phyloP scores from a whole-genome alignment of 2,113 vertebrate genomes.

The Rhea americana region DNA sequence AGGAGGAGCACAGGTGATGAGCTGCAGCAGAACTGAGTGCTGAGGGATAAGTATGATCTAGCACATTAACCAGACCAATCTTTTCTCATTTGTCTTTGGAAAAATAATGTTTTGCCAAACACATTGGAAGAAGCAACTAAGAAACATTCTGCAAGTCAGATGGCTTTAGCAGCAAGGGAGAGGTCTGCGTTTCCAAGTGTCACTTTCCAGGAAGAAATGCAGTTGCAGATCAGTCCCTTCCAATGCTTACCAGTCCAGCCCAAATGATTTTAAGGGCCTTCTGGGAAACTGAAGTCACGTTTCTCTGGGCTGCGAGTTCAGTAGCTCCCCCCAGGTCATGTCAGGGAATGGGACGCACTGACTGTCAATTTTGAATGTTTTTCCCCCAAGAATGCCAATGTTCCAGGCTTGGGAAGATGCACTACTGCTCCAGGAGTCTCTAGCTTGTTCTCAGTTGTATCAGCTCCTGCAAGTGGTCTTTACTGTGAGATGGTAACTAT shows the following conservation, averaged over 20 bases:
- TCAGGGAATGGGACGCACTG: neutral
- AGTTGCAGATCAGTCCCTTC: neutral
- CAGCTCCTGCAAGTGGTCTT: neutral
- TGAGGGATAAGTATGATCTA: neutral
- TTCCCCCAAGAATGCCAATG: neutral
- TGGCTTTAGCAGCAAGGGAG: neutral
- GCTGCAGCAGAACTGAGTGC: neutral
- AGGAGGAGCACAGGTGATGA: neutral
- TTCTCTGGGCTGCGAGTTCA: neutral
- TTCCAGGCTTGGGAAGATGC: neutral
- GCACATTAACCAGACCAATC: neutral
- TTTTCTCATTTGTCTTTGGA: neutral
- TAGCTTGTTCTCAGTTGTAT: neutral
- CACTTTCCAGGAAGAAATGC: neutral
- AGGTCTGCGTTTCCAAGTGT: neutral
- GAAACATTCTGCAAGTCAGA: fast-evolving
- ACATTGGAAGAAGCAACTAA: neutral
- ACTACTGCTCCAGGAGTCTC: neutral
- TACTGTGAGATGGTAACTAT: no score
- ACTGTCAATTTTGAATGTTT: neutral
- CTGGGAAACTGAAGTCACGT: neutral
- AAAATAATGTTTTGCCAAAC: neutral
- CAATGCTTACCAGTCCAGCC: neutral
- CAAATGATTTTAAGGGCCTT: neutral
- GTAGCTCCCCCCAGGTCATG: neutral